Evolutionary conservation across 2,888 invertebrate genomes (phyloP).

Genomic region (Ethmia dodecea): DNA sequence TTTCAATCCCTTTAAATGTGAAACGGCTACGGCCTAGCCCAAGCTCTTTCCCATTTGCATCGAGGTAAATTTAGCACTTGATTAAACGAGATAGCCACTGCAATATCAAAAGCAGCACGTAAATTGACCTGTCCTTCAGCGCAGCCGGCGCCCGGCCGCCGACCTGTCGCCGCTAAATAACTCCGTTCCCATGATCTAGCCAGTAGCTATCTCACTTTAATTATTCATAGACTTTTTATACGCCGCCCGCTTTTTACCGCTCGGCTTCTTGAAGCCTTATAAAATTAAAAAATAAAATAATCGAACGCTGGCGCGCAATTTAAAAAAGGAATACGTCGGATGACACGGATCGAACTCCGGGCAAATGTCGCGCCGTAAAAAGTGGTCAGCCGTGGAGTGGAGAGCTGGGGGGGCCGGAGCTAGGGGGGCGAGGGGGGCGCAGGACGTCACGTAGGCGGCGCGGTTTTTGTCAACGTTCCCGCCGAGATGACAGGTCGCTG

Average conservation of each 20-base stretch:
- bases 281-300: constrained; percentile 73
- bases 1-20: constrained; percentile 37
- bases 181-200: constrained; percentile 76
- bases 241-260: constrained; percentile 71
- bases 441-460: constrained; percentile 76
- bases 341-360: constrained; percentile 78
- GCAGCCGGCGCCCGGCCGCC: constrained; percentile 45
- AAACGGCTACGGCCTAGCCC: constrained; percentile 34
- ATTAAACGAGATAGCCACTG: constrained; percentile 32
- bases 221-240: constrained; percentile 76
- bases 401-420: constrained; percentile 24
- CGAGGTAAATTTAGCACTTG: constrained; percentile 40
- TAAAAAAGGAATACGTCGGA: constrained; percentile 77
- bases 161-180: constrained; percentile 70
- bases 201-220: constrained; percentile 75
- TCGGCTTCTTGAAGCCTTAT: constrained; percentile 61
- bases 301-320: constrained; percentile 64
- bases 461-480: constrained; percentile 77
- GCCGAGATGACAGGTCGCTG: constrained; percentile 76
- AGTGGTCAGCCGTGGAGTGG: constrained; percentile 62
- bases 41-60: constrained; percentile 41
- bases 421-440: constrained; percentile 28
- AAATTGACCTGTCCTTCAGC: constrained; percentile 74
- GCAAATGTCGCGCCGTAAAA: constrained; percentile 78
- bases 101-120: constrained; percentile 54